Conservation (phyloP, 1,140 invertebrate genomes). For the Zaprionus camerounensis region DNA sequence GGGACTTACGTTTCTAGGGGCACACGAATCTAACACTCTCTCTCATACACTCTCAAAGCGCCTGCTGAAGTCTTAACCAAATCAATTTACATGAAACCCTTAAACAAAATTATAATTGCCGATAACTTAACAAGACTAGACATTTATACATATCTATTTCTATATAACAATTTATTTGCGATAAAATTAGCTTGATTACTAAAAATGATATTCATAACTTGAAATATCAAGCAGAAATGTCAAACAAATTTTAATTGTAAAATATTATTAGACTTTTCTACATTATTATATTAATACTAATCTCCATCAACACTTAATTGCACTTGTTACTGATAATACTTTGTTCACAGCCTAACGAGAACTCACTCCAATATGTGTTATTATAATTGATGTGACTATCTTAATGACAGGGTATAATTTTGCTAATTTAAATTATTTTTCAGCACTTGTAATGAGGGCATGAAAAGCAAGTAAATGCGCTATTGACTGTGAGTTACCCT, state of each 20-base stretch:
- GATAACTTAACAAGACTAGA: too few relatives aligned
- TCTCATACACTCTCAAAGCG: too few relatives aligned
- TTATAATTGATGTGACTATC: conserved; percentile 10
- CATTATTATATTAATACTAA: too few relatives aligned
- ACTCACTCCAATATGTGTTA: neutral
- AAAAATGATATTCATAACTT: too few relatives aligned
- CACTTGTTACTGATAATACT: neutral
- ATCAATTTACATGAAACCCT: too few relatives aligned
- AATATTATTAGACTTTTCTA: neutral
- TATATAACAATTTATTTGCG: too few relatives aligned
- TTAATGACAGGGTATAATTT: neutral
- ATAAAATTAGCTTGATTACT: too few relatives aligned
- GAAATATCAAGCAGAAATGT: neutral
- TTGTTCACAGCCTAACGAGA: conserved; percentile 11
- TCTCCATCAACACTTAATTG: neutral
- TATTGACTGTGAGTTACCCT: neutral
- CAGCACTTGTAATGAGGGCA: neutral
- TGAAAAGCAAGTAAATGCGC: neutral
- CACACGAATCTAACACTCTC: too few relatives aligned
- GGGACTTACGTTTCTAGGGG: too few relatives aligned
- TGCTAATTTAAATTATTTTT: conserved; percentile 10
- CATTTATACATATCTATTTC: too few relatives aligned
- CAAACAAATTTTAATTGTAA: neutral
- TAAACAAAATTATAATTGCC: too few relatives aligned
- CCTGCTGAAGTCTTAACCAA: too few relatives aligned